Conservation (phyloP, 2,888 invertebrate genomes). For the Esperia sulphurella region DNA sequence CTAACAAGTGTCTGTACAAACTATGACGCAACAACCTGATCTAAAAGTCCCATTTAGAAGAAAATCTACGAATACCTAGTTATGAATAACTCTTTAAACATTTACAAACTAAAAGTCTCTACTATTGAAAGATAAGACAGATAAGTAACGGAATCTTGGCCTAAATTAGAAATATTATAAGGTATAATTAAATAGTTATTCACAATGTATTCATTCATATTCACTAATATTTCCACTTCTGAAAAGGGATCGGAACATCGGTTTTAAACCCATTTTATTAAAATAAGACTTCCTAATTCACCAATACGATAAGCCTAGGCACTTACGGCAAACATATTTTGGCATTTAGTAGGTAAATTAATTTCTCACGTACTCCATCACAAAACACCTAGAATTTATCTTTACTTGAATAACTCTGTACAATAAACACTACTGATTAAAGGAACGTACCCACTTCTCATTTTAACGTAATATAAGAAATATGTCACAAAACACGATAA, state of each 20-base stretch:
- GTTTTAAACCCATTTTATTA: background rate
- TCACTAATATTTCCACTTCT: background rate
- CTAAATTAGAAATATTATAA: no score
- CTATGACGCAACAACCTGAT: no score
- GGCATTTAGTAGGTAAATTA: conserved; percentile 32
- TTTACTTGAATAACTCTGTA: conserved; percentile 11
- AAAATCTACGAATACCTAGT: no score
- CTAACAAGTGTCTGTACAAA: no score
- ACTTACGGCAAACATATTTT: conserved; percentile 64
- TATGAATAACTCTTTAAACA: no score
- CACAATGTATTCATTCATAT: no score
- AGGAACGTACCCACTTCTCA: conserved; percentile 22
- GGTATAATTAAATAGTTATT: no score
- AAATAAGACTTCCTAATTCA: conserved; percentile 13
- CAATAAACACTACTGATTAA: conserved; percentile 14
- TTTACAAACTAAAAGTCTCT: no score
- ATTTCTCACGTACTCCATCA: conserved; percentile 6
- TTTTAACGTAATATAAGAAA: conserved; percentile 1
- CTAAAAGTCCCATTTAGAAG: no score
- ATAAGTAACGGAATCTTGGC: no score
- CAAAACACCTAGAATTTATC: conserved; percentile 5
- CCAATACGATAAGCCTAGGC: conserved; percentile 56
- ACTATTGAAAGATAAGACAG: no score
- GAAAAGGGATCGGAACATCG: background rate
- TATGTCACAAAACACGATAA: no score